Evolutionary conservation across 2,113 vertebrate species (phyloP).

Genomic region (Hylia prasina): DNA sequence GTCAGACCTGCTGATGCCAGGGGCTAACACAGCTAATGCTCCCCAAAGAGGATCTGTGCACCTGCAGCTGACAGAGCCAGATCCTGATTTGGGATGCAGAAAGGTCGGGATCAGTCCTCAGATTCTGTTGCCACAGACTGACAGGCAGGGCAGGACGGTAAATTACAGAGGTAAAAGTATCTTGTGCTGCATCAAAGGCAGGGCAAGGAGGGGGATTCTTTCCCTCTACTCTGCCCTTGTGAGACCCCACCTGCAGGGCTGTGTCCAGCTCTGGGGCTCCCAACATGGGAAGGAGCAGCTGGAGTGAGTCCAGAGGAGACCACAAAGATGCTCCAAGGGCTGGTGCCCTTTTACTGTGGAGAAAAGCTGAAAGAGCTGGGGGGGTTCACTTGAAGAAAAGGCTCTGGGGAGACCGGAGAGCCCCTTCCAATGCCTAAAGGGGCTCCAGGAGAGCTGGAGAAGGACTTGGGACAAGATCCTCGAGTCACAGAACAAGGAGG

Average conservation of each 20-base stretch:
- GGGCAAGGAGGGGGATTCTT: background rate
- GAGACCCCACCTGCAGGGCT: background rate
- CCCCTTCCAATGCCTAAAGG: background rate
- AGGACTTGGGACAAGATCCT: background rate
- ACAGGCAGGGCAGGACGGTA: background rate
- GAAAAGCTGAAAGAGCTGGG: background rate
- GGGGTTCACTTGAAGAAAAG: background rate
- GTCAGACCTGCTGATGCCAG: background rate
- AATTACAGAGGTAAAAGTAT: background rate
- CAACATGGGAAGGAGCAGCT: background rate
- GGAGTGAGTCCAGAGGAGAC: background rate
- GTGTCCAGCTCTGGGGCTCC: background rate
- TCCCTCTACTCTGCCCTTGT: background rate
- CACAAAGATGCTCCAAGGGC: rapidly evolving
- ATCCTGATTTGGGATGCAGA: background rate
- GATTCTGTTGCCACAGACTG: too few relatives aligned
- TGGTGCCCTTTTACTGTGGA: background rate
- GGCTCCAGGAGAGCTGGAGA: background rate
- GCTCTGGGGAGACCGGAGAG: background rate
- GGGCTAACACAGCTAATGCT: background rate
- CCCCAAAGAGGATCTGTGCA: background rate
- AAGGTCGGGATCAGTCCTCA: background rate
- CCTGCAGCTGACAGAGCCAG: background rate
- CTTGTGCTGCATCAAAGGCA: background rate
- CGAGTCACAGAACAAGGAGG: background rate